Base-by-base conservation (phyloP, 2,113 vertebrate species). In the Speoplatyrhinus poulsoni region DNA sequence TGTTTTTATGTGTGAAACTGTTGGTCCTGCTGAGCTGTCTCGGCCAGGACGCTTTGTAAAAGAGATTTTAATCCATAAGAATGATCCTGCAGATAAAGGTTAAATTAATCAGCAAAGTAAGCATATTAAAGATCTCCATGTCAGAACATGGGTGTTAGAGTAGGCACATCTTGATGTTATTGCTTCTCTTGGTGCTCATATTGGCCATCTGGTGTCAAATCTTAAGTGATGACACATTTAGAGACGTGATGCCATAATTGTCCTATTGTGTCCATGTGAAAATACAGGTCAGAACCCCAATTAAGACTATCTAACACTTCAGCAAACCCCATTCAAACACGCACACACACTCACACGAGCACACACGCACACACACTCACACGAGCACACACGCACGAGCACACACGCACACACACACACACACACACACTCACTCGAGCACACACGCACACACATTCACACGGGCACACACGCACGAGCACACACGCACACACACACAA, bases 231-330 rank as follows among this genome's bases (percentile, higher is more conserved):
- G 82, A 88, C 82, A 84, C 71, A 88, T 87, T 66, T 76, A 75
- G 58, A 79, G 73, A 73, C 50, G 69, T 62, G 48, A 53, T 19
- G 59, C 50, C 56, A 76, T 84, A 89, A 90, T 88, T 88, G 82
- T 52, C 84, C 89, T 87, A 85, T 56, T 62, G 47, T 57, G 32
- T 64, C 67, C 73, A 81, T 72, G 81, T 81, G 62, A 78, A 61
- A 68, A 59, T 66, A 64, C 46, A 60, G 63, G 50, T 83, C 62
- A 75, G 78, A 83, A 83, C 72, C 82, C 85, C 84, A 87, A 85
- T 81, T 85, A 83, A 81, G 36, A 41, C 36, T 6, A 41, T 5
- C 36, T 41, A 41, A 41, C 36, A 41, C 36, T 41, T 8, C 36
- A 41, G 36, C 36, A 41, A 41, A 41, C 7, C 36, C 36, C 36